A percentile compares a stretch with the other conserved stretches of the same genome.
Evolutionary conservation across 2,113 vertebrate species (phyloP).

Genomic region (Progne subis): DNA sequence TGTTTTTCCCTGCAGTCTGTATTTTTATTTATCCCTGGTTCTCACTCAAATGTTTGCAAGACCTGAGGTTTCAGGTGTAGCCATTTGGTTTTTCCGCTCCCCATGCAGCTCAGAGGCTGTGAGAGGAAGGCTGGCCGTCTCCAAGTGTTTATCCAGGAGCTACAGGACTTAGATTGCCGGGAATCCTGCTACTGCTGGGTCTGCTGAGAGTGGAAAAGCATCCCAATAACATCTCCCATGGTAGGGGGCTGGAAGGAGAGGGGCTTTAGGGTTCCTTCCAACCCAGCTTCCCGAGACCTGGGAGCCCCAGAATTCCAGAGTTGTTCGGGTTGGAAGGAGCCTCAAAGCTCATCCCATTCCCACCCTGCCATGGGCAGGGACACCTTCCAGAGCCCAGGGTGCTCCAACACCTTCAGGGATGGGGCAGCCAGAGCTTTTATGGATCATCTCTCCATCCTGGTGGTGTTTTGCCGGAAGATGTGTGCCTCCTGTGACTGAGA

Average conservation of each 20-base stretch:
- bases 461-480: neutral
- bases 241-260: neutral
- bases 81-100: neutral
- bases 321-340: neutral
- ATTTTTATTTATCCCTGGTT: neutral
- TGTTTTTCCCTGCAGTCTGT: neutral
- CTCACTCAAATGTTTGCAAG: neutral
- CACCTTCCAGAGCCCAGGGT: neutral
- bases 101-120: neutral
- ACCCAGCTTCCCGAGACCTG: neutral
- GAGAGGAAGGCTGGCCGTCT: accelerated
- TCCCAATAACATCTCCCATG: neutral
- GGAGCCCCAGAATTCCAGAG: neutral
- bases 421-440: neutral
- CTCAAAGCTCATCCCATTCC: neutral
- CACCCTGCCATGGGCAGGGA: neutral
- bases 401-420: neutral
- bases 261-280: neutral
- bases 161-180: accelerated
- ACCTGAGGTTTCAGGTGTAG: accelerated
- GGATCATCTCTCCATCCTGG: neutral
- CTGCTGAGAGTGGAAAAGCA: neutral
- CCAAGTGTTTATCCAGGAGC: neutral
- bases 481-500: no score
- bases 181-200: neutral